These are phyloP conservation scores for Channa striata DNA, from an alignment of 2,797 vertebrate genomes.

Conservation along the genomic window DNA sequence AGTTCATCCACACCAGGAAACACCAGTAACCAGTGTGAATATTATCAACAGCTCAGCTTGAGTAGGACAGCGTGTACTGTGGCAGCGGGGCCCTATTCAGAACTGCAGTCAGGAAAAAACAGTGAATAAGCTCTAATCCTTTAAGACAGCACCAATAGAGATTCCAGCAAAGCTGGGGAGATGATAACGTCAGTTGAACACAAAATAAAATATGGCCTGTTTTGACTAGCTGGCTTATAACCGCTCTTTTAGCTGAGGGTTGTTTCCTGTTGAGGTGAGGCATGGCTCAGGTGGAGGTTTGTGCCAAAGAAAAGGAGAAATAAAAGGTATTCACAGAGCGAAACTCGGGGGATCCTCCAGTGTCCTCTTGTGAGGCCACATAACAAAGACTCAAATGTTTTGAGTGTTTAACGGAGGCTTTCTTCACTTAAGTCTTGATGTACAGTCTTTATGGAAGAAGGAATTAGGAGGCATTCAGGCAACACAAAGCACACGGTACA, in stretches of 20 bases:
- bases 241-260: constrained; percentile 56
- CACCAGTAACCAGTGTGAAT: constrained; percentile 15
- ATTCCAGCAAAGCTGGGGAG: constrained; percentile 73
- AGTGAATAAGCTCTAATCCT: constrained; percentile 74
- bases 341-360: constrained; percentile 43
- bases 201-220: constrained; percentile 77
- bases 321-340: constrained; percentile 56
- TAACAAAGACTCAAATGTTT: constrained; percentile 53
- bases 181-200: constrained; percentile 70
- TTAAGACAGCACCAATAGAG: constrained; percentile 76
- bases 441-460: constrained; percentile 19
- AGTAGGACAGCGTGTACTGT: constrained; percentile 54
- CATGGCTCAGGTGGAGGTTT: constrained; percentile 61
- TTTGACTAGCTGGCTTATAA: constrained; percentile 74
- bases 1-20: constrained; percentile 1
- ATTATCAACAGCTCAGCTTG: constrained; percentile 38
- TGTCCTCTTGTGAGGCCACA: constrained; percentile 35
- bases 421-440: constrained; percentile 18
- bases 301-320: constrained; percentile 59
- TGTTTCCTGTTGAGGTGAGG: constrained; percentile 70
- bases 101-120: constrained; percentile 71
- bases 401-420: constrained; percentile 34
- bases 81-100: constrained; percentile 58
- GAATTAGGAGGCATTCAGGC: constrained; percentile 39
- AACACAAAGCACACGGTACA: background rate